These are phyloP conservation scores for Turdus rufiventris DNA, from an alignment of 2,113 vertebrate species.

Conservation along the genomic window DNA sequence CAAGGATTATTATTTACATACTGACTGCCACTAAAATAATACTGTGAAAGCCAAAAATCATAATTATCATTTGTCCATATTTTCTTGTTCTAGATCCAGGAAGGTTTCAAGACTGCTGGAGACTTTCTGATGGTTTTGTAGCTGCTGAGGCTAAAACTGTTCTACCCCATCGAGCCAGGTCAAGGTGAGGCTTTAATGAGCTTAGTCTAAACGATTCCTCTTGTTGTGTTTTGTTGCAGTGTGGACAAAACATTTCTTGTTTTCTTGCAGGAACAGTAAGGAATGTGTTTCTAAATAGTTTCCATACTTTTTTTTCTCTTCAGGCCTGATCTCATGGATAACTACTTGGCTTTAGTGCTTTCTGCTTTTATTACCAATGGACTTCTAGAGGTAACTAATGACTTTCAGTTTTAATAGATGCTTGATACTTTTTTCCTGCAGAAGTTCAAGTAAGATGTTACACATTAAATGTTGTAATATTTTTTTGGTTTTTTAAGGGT, in stretches of 20 bases:
- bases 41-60: neutral
- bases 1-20: neutral
- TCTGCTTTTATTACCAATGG: constrained; percentile 94
- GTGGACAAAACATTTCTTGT: neutral
- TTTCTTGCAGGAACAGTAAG: neutral
- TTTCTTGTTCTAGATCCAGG: constrained; percentile 86
- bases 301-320: neutral
- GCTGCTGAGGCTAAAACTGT: constrained; percentile 96
- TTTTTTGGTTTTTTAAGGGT: constrained; percentile 74
- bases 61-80: neutral
- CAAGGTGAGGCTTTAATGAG: constrained; percentile 77
- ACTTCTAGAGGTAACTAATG: constrained; percentile 85
- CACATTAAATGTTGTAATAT: neutral
- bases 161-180: constrained; percentile 92
- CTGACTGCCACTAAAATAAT: neutral
- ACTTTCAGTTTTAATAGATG: neutral
- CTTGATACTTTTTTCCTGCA: neutral
- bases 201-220: neutral
- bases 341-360: constrained; percentile 93
- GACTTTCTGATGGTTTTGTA: constrained; percentile 95
- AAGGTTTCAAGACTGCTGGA: constrained; percentile 95
- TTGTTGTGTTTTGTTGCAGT: neutral
- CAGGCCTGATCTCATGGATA: constrained; percentile 98
- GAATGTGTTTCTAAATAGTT: neutral
- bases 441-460: neutral